Evolutionary conservation across 2,888 invertebrate species (phyloP), one percentile per base, ranked within the genome.

Genomic region (Sminthurinus aureus): DNA sequence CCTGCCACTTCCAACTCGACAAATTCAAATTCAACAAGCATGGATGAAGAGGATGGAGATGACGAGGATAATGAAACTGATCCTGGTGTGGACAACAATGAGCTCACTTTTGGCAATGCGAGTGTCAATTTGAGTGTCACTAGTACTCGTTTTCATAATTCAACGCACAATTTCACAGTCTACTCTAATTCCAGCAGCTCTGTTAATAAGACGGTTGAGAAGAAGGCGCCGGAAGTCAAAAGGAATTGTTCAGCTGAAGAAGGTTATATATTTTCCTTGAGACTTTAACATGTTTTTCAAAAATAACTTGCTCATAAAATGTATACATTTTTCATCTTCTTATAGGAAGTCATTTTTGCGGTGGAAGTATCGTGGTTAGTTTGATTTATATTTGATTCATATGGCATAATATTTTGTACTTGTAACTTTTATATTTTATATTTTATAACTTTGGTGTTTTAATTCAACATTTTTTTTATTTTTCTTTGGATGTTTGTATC

Each of bases 291-390:
- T n/a, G n/a, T n/a, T n/a, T n/a, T n/a, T n/a, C n/a, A n/a, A n/a
- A n/a, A n/a, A n/a, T n/a, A n/a, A n/a, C n/a, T n/a, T n/a, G n/a
- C n/a, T n/a, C n/a, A 38, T 38, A 38, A 1, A 38, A 38, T 38
- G 1, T 38, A 4, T 38, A 1, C 6, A 38, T 38, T 38, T 38
- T 38, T 38, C n/a, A n/a, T 38, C 6, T 38, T 38, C 38, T 38
- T 38, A n/a, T n/a, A 38, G 38, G 38, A 20, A 73, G 22, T 18
- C 88, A 88, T 58, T 87, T 88, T 79, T 88, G 88, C 82, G 88
- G 88, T 2, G 88, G 87, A 6, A 78, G 84, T 0, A 86, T 88
- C n/a, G 81, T 88, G n/a, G n/a, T n/a, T n/a, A n/a, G n/a, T n/a
- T n/a, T n/a, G n/a, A n/a, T n/a, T n/a, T n/a, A n/a, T n/a, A n/a